phyloP scores from a whole-genome alignment of 2,113 vertebrate genomes.

The Sphyrna mokarran region DNA sequence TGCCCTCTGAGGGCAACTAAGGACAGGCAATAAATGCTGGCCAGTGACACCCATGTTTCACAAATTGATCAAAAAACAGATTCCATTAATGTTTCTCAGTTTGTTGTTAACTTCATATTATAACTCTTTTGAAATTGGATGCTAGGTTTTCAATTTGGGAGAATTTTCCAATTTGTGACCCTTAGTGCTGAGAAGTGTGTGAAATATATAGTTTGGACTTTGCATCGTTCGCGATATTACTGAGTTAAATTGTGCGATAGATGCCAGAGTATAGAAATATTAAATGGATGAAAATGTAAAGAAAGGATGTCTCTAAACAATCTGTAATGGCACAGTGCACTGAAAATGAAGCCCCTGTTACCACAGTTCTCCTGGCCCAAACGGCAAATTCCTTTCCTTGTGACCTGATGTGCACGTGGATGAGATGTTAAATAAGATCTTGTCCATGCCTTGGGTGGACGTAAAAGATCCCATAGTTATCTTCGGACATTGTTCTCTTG shows the following conservation, averaged over 20 bases:
- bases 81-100: neutral
- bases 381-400: neutral
- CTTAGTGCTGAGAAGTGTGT: neutral
- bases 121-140: neutral
- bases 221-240: neutral
- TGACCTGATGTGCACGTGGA: no score
- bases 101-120: neutral
- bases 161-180: neutral
- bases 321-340: neutral
- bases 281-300: neutral
- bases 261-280: neutral
- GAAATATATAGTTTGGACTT: neutral
- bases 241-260: neutral
- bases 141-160: neutral
- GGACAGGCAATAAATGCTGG: no score
- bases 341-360: neutral
- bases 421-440: neutral
- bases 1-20: no score
- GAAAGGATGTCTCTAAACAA: neutral
- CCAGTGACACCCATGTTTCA: no score
- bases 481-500: neutral
- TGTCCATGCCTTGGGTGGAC: neutral
- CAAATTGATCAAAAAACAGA: no score
- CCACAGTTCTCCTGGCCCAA: neutral
- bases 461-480: neutral